Evolutionary conservation across 2,113 vertebrate genomes (phyloP).

Genomic region (Callipepla squamata): DNA sequence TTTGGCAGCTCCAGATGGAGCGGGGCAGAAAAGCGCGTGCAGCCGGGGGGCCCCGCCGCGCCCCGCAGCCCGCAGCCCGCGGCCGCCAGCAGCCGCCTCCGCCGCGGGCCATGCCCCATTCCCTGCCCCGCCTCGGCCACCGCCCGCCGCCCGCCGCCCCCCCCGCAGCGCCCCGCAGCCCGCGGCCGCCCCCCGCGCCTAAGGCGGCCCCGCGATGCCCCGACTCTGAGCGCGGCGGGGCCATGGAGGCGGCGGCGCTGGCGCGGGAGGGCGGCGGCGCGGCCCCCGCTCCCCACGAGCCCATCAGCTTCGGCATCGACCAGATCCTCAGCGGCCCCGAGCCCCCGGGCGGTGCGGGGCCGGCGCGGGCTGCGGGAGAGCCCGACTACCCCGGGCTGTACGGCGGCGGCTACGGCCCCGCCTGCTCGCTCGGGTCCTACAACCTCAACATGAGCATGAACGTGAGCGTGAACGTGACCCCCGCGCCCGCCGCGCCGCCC

Average conservation of each 20-base stretch:
- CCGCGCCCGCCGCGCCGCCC: slow-evolving; percentile 63
- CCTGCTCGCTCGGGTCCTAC: slow-evolving; percentile 87
- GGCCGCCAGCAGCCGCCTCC: background rate
- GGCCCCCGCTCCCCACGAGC: slow-evolving; percentile 88
- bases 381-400: slow-evolving; percentile 80
- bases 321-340: slow-evolving; percentile 86
- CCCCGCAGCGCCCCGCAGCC: background rate
- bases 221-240: background rate
- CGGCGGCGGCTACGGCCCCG: slow-evolving; percentile 84
- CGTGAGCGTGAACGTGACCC: slow-evolving; percentile 86
- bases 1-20: slow-evolving; percentile 50
- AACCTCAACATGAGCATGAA: slow-evolving; percentile 90
- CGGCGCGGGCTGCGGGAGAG: slow-evolving; percentile 74
- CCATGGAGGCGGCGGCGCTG: slow-evolving; percentile 87
- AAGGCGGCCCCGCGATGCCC: too few species aligned
- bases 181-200: background rate
- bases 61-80: background rate
- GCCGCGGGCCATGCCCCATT: background rate
- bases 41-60: background rate
- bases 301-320: slow-evolving; percentile 98
- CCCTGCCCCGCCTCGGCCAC: background rate
- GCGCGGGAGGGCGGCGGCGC: slow-evolving; percentile 71
- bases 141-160: background rate
- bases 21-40: slow-evolving; percentile 12
- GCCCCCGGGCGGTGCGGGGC: slow-evolving; percentile 74